Evolutionary conservation across 2,797 vertebrate genomes (phyloP).

Genomic region (Loriculus beryllinus): DNA sequence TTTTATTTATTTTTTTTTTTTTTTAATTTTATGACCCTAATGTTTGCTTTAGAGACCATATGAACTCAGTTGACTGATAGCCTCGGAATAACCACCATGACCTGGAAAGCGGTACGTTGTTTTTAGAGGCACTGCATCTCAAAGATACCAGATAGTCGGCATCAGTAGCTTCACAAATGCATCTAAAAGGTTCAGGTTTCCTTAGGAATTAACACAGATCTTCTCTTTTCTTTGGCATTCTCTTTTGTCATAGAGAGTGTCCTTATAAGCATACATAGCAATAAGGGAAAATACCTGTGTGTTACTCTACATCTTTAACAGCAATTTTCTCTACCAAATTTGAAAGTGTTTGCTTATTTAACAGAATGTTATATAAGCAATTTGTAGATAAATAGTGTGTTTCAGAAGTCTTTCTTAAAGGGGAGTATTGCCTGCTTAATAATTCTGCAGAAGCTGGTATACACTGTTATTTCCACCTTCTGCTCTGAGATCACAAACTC

Average conservation of each 20-base stretch:
- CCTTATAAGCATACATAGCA: not conserved
- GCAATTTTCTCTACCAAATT: not conserved
- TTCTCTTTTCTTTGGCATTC: not conserved
- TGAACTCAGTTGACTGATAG: not conserved
- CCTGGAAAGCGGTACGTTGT: not conserved
- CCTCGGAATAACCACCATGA: not conserved
- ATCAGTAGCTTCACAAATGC: not conserved
- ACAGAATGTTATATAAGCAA: not conserved
- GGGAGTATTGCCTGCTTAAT: not conserved
- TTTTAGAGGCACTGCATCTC: not conserved
- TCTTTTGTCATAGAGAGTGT: not conserved
- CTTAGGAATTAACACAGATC: not conserved
- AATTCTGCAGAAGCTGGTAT: not conserved
- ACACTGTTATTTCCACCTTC: not conserved
- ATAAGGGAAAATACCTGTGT: not conserved
- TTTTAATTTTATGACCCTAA: not conserved
- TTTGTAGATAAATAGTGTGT: not conserved
- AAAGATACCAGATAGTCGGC: not conserved
- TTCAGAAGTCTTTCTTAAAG: not conserved
- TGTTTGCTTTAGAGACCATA: not conserved
- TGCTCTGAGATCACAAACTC: not conserved
- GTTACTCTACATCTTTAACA: not conserved
- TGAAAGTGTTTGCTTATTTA: not conserved
- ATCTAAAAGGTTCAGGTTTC: not conserved
- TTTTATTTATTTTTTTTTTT: not conserved